Evolutionary conservation across 92 coral and sea anemone genomes (phyloP).

Genomic region (Epizoanthus illoricatus): DNA sequence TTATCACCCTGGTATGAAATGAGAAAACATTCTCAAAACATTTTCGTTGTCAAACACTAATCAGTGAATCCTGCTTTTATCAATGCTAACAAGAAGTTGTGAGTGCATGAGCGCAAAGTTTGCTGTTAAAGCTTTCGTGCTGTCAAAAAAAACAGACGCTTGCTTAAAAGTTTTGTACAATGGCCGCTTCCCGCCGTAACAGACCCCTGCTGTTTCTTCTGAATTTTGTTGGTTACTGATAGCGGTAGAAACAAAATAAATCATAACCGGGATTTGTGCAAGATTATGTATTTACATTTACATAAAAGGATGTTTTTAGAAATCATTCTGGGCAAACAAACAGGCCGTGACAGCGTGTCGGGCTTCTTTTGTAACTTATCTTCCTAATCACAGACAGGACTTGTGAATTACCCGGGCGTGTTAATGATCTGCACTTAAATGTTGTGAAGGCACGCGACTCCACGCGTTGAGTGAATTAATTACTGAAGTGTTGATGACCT

Average conservation of each 20-base stretch:
- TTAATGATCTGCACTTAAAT: not conserved
- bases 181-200: not conserved
- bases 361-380: not conserved
- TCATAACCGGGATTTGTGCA: not conserved
- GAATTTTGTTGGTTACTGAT: not conserved
- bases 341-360: constrained; percentile 27
- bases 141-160: not conserved
- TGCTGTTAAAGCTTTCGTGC: not conserved
- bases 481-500: not conserved
- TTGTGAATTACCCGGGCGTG: constrained; percentile 5
- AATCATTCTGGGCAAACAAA: constrained; percentile 30
- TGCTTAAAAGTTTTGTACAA: not conserved
- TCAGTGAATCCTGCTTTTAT: not conserved
- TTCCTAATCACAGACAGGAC: constrained; percentile 5
- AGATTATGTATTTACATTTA: constrained; percentile 21
- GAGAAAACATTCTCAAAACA: not conserved
- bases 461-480: constrained; percentile 36
- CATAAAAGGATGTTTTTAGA: constrained; percentile 23
- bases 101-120: not conserved
- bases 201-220: not conserved
- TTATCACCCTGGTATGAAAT: not conserved
- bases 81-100: not conserved
- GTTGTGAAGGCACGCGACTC: constrained; percentile 27
- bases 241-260: not conserved
- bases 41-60: not conserved